phyloP scores from a whole-genome alignment of 2,888 invertebrate genomes.

The Latheticus oryzae region DNA sequence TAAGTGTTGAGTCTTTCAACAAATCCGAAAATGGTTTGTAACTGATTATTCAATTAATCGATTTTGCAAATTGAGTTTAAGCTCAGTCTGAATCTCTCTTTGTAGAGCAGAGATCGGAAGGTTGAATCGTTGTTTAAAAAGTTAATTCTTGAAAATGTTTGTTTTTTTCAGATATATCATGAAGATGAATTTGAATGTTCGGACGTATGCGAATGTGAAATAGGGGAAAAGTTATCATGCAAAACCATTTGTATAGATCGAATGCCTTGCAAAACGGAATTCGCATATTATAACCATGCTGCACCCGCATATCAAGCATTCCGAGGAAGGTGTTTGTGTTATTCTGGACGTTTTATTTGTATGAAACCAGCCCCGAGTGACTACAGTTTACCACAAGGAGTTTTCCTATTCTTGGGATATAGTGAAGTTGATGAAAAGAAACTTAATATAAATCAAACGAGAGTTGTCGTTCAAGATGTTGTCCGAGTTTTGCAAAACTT shows the following conservation, averaged over 20 bases:
- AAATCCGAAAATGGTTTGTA: neutral
- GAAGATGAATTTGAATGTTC: conserved; percentile 91
- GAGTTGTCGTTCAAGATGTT: conserved; percentile 86
- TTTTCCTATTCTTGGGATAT: conserved; percentile 89
- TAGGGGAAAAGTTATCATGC: conserved; percentile 82
- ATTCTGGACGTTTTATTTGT: conserved; percentile 92
- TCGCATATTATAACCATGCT: conserved; percentile 91
- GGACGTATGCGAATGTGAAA: conserved; percentile 88
- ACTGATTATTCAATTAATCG: conserved; percentile 16
- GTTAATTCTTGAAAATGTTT: conserved; percentile 35
- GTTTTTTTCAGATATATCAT: conserved; percentile 75
- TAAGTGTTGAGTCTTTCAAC: too few species aligned
- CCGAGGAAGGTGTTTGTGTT: conserved; percentile 89
- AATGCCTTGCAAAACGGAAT: conserved; percentile 87
- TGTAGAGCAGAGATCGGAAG: conserved; percentile 5
- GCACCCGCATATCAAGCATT: conserved; percentile 92
- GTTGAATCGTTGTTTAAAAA: conserved; percentile 11
- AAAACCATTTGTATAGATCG: conserved; percentile 90
- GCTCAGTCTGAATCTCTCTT: neutral
- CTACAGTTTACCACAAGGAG: conserved; percentile 84
- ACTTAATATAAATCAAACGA: conserved; percentile 83
- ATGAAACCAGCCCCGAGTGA: conserved; percentile 85
- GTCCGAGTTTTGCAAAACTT: conserved; percentile 85
- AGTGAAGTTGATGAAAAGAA: conserved; percentile 87
- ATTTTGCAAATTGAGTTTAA: conserved; percentile 9